phyloP scores from a whole-genome alignment of 2,888 invertebrate species.

The Drosophila prostipennis region DNA sequence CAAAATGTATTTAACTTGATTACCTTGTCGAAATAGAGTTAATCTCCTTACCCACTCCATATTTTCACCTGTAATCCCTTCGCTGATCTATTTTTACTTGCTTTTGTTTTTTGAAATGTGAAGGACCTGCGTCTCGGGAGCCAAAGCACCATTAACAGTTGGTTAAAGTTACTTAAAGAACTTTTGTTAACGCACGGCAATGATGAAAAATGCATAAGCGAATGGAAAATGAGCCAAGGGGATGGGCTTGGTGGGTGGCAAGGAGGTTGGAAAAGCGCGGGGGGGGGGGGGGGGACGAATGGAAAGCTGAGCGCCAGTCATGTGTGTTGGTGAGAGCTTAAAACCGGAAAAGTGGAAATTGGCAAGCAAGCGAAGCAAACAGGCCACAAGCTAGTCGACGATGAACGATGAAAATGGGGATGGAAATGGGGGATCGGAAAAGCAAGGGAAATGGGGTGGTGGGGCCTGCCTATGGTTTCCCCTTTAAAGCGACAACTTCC shows the following conservation, averaged over 20 bases:
- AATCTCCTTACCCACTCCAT: not conserved
- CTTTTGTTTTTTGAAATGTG: constrained; percentile 1
- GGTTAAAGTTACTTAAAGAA: constrained; percentile 43
- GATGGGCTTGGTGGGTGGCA: not conserved
- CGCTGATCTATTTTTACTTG: not conserved
- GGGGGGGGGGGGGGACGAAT: constrained; percentile 1
- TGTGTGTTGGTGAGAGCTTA: constrained; percentile 56
- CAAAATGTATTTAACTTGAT: not conserved
- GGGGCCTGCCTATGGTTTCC: constrained; percentile 16
- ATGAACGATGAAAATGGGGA: constrained; percentile 7
- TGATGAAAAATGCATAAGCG: constrained; percentile 62
- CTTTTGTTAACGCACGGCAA: constrained; percentile 29
- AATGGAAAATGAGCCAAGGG: constrained; percentile 44
- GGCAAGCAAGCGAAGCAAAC: constrained; percentile 72
- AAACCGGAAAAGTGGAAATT: constrained; percentile 76
- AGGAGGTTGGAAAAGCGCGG: constrained; percentile 16
- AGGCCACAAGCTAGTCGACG: constrained; percentile 47
- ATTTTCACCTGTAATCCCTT: not conserved
- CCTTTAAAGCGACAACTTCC: constrained; percentile 1
- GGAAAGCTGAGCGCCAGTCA: constrained; percentile 8
- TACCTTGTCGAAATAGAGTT: no score
- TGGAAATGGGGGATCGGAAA: not conserved
- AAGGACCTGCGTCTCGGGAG: constrained; percentile 10
- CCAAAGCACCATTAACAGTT: constrained; percentile 26
- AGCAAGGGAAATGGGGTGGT: not conserved